phyloP scores from a whole-genome alignment of 30 jellyfish, hydroid and myxozoan genomes.

The Hydra vulgaris region DNA sequence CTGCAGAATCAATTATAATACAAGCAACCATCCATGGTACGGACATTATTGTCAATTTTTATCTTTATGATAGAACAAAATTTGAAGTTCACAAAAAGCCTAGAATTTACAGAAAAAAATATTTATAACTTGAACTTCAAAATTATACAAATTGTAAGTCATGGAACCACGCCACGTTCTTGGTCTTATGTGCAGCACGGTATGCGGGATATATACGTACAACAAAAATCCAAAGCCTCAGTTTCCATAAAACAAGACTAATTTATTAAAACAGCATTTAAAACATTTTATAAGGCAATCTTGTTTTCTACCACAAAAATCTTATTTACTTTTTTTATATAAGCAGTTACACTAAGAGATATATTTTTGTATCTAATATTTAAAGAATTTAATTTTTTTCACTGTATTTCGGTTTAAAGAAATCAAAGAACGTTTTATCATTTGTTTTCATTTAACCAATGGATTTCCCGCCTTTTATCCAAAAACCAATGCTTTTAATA shows the following conservation, averaged over 20 bases:
- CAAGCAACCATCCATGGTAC: conserved; percentile 21
- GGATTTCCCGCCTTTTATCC: too few species aligned
- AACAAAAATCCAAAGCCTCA: too few species aligned
- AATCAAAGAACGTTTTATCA: not conserved
- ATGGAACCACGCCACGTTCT: too few species aligned
- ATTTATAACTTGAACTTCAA: not conserved
- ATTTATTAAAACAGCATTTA: too few species aligned
- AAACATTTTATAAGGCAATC: too few species aligned
- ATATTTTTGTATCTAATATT: not conserved
- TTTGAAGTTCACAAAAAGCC: not conserved
- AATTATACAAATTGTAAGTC: too few species aligned
- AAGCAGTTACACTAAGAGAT: not conserved
- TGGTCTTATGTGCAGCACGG: too few species aligned
- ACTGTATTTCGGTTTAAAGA: too few species aligned
- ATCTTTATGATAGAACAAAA: not conserved
- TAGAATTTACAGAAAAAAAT: not conserved
- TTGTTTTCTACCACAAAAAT: not conserved
- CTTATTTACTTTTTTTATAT: too few species aligned
- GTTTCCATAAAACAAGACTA: too few species aligned
- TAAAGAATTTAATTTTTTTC: not conserved
- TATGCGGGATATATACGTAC: too few species aligned
- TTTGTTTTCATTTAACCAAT: not conserved
- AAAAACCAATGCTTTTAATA: too few species aligned
- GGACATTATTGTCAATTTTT: not conserved
- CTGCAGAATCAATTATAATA: conserved; percentile 20